Percentiles rank a stretch among this genome's conserved stretches.
phyloP scores from a whole-genome alignment of 2,797 vertebrate species.

The Argyrosomus regius region DNA sequence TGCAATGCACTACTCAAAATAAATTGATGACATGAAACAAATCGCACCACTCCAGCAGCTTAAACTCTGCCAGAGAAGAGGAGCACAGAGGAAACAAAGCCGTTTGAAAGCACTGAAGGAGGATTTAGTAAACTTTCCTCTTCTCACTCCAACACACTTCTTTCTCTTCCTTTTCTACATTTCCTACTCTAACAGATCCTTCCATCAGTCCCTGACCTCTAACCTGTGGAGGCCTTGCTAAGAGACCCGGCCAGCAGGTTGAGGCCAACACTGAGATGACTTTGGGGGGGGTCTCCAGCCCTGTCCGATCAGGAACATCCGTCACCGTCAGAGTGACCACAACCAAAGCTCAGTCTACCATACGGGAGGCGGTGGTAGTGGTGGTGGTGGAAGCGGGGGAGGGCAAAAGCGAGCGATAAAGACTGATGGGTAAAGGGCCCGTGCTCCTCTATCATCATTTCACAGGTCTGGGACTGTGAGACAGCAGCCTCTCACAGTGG shows the following conservation, averaged over 20 bases:
- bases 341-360: conserved; percentile 64
- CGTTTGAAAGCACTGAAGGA: conserved; percentile 30
- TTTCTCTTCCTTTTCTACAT: conserved; percentile 4
- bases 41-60: conserved; percentile 66
- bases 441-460: conserved; percentile 87
- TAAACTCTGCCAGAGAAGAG: conserved; percentile 51
- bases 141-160: conserved; percentile 12
- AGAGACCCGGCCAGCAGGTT: conserved; percentile 68
- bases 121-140: conserved; percentile 50
- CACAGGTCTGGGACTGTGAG: conserved; percentile 77
- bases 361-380: conserved; percentile 44
- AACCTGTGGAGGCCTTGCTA: conserved; percentile 61
- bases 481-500: conserved; percentile 76
- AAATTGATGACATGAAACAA: conserved; percentile 78
- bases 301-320: conserved; percentile 70
- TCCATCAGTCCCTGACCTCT: conserved; percentile 65
- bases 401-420: conserved; percentile 75
- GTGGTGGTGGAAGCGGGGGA: conserved; percentile 38
- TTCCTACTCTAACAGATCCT: conserved; percentile 27
- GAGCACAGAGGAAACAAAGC: conserved; percentile 56
- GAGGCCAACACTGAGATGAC: conserved; percentile 75
- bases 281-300: conserved; percentile 67
- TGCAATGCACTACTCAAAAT: conserved; percentile 74
- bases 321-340: conserved; percentile 80
- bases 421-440: conserved; percentile 82